Evolutionary conservation across 2,888 invertebrate genomes (phyloP), one percentile per base, ranked within the genome.

Genomic region (Tillus elongatus): DNA sequence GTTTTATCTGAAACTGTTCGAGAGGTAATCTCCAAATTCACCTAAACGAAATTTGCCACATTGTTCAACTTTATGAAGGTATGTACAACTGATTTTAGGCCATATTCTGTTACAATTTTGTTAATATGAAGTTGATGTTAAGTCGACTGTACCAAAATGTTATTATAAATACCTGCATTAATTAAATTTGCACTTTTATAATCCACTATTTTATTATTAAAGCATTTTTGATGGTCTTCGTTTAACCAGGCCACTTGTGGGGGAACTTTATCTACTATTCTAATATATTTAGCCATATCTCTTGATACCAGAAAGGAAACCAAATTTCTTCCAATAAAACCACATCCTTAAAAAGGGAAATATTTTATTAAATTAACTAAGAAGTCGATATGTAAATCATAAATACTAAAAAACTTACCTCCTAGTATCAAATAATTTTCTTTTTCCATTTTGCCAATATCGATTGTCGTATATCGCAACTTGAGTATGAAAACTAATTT

Each of bases 121-220:
- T n/a, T n/a, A n/a, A n/a, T n/a, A n/a, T n/a, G n/a, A n/a, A n/a
- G n/a, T n/a, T n/a, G n/a, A n/a, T n/a, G n/a, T n/a, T n/a, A n/a
- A n/a, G n/a, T n/a, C n/a, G n/a, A n/a, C n/a, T n/a, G n/a, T n/a
- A n/a, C n/a, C n/a, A n/a, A n/a, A n/a, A n/a, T n/a, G n/a, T n/a
- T n/a, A n/a, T n/a, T n/a, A n/a, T n/a, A n/a, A n/a, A n/a, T 72
- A 91, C 91, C 79, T 69, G 79, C 68, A 68, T 87, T 88, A 44
- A 92, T 91, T 44, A 93, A 74, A 70, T 92, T 92, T 36, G 90
- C 87, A 70, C 92, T 92, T 65, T 77, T 82, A 64, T 91, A 93
- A 63, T 89, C 85, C 6, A 92, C 82, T 58, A 78, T 70, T 43
- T 82, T 73, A 66, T 77, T 76, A 40, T 80, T 76, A 64, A 91